Conservation (phyloP, 2,888 invertebrate species). For the Dastarcus helophoroides region DNA sequence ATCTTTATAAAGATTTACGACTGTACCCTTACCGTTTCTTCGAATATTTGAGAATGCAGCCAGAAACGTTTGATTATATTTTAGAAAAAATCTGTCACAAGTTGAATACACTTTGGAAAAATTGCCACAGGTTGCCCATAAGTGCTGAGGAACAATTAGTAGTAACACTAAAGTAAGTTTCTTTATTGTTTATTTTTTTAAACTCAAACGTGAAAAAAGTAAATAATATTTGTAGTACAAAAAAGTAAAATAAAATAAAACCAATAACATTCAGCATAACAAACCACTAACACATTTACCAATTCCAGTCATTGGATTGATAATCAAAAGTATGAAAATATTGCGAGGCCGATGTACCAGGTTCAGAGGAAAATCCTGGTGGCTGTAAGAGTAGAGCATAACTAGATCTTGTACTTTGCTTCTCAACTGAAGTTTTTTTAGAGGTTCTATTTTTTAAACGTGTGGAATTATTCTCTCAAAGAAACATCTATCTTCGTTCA, state of each 20-base stretch:
- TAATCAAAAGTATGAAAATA: too few relatives aligned
- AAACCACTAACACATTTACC: too few relatives aligned
- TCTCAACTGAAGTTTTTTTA: slow-evolving; percentile 8
- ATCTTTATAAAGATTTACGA: slow-evolving; percentile 6
- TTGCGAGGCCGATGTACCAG: too few relatives aligned
- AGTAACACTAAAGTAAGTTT: background rate
- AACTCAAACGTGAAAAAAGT: too few relatives aligned
- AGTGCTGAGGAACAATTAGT: background rate
- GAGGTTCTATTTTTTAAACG: slow-evolving; percentile 6
- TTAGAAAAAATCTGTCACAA: slow-evolving; percentile 2
- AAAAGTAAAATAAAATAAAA: too few relatives aligned
- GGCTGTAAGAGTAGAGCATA: slow-evolving; percentile 6
- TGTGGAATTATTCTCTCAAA: slow-evolving; percentile 10
- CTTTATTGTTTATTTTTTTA: too few relatives aligned
- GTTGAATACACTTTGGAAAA: slow-evolving; percentile 5
- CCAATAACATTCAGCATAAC: too few relatives aligned
- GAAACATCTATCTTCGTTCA: slow-evolving; percentile 9
- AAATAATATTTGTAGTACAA: too few relatives aligned
- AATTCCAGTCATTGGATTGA: too few relatives aligned
- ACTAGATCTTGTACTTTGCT: slow-evolving; percentile 8
- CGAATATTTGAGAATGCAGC: slow-evolving; percentile 7
- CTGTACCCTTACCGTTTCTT: slow-evolving; percentile 5
- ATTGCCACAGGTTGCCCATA: slow-evolving; percentile 6
- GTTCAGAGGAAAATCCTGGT: too few relatives aligned
- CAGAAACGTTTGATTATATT: slow-evolving; percentile 9